Evolutionary conservation across 2,113 vertebrate genomes (phyloP), one percentile per base, ranked within the genome.

Genomic region (Agapornis roseicollis): DNA sequence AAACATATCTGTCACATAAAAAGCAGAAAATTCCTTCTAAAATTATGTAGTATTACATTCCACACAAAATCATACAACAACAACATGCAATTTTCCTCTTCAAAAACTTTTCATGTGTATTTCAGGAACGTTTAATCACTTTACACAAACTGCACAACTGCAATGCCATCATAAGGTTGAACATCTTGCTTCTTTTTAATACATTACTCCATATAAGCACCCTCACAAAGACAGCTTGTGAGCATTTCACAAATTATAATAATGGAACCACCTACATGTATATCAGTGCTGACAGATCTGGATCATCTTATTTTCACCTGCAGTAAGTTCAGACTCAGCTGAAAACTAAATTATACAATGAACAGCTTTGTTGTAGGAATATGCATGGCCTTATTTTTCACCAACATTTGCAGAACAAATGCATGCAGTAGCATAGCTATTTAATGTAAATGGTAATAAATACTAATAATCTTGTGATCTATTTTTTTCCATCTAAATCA

Each of bases 221-320:
- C 86, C 97, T 97, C 96, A 94, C 93, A 90, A 95, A 97, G 96
- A 97, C 94, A 97, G 91, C 97, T 97, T 96, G 95, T 84, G 97
- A 97, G 97, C 92, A 94, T 97, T 98, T 98, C 97, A 96, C 97
- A 98, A 97, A 97, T 97, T 96, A 96, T 93, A 97, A 97, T 97
- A 97, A 97, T 98, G 94, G 95, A 98, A 96, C 96, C 96, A 96
- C 96, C 96, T 97, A 94, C 94, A 91, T 97, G 93, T 96, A 96
- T 94, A 93, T 97, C 97, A 97, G 94, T 98, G 96, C 94, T 96
- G 95, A 97, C 97, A 98, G 96, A 97, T 96, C 93, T 97, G 93
- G 93, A 97, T 97, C 97, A 96, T 98, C 95, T 97, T 97, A 98
- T 98, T 98, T 98, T 98, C 98, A 98, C 97, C 95, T 98, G 97